Conservation (phyloP, 2,888 invertebrate species). For the Apamea epomidion region DNA sequence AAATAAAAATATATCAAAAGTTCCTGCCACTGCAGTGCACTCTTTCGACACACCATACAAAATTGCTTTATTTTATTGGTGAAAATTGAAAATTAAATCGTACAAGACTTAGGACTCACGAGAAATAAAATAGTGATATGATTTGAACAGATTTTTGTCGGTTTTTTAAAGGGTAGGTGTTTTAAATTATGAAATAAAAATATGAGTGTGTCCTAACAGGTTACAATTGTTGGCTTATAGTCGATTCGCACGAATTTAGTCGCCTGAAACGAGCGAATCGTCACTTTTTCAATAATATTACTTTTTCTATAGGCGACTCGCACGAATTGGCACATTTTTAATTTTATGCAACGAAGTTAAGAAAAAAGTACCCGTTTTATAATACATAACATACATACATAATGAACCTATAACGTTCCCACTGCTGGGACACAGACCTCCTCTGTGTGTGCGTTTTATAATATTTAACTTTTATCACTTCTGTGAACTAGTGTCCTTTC, state of each 20-base stretch:
- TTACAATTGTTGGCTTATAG: neutral
- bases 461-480: no score
- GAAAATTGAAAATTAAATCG: slow-evolving; percentile 16
- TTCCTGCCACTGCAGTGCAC: slow-evolving; percentile 50
- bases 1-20: slow-evolving; percentile 56
- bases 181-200: neutral
- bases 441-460: no score
- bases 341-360: neutral
- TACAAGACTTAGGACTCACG: slow-evolving; percentile 13
- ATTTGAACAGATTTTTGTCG: neutral
- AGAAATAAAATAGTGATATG: neutral
- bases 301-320: no score
- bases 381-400: neutral
- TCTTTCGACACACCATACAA: slow-evolving; percentile 34
- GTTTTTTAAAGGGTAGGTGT: neutral
- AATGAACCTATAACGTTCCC: no score
- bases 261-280: no score
- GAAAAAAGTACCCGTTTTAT: neutral
- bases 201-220: neutral
- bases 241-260: neutral
- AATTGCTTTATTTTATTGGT: slow-evolving; percentile 10
- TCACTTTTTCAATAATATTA: neutral
- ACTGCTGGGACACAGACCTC: no score
- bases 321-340: no score
- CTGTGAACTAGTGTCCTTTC: neutral